These are phyloP conservation scores for Ptychodera flava DNA, from an alignment of 35 echinoderm and acorn worm species.

Conservation along the genomic window DNA sequence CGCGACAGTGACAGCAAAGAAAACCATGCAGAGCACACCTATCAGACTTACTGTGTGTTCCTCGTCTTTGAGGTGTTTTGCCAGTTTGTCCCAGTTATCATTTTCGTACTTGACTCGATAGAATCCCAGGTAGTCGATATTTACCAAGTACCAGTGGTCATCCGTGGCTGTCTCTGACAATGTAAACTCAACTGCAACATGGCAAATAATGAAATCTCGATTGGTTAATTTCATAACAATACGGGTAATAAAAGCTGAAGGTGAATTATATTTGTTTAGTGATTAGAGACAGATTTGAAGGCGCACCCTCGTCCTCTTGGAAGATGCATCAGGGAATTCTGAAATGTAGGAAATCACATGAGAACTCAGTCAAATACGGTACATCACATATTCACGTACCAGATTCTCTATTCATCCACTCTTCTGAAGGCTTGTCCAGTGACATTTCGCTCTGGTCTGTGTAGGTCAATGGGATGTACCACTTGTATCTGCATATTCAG, in stretches of 20 bases:
- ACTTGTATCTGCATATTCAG: constrained; percentile 54
- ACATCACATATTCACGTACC: no score
- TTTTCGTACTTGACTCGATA: constrained; percentile 77
- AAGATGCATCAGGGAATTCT: no score
- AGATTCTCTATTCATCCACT: constrained; percentile 48
- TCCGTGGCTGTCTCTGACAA: neutral
- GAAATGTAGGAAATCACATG: no score
- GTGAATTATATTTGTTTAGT: no score
- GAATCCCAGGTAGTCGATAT: constrained; percentile 48
- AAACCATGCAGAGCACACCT: no score
- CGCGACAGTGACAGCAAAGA: no score
- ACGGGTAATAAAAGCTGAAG: no score
- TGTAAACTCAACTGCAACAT: neutral
- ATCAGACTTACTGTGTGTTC: constrained; percentile 12
- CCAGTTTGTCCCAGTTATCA: constrained; percentile 45
- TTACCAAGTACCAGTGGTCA: constrained; percentile 54
- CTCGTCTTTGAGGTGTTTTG: constrained; percentile 4
- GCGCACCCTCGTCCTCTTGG: no score
- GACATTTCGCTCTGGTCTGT: constrained; percentile 32
- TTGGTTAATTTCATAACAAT: no score
- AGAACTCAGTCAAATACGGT: no score
- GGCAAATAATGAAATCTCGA: no score
- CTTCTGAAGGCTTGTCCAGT: constrained; percentile 21
- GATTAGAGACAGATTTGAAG: no score
- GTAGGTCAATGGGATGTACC: constrained; percentile 60